Conservation (phyloP, 2,888 invertebrate species). For the Amphipoea lucens region DNA sequence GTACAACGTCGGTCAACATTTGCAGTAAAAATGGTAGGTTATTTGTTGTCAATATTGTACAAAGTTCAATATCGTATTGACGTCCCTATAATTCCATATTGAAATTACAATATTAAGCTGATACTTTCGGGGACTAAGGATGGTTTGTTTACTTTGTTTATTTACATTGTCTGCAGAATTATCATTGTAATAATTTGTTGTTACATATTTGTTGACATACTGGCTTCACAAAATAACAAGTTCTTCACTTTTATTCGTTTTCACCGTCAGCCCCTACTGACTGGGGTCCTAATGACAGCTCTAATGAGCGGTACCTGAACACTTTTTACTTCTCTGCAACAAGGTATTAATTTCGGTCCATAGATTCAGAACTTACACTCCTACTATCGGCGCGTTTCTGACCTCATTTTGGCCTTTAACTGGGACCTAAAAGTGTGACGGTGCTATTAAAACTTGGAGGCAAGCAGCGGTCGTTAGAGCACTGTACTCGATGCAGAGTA, state of each 20-base stretch:
- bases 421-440: slow-evolving; percentile 81
- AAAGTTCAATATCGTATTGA: background rate
- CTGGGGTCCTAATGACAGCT: background rate
- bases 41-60: slow-evolving; percentile 1
- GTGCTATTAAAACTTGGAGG: slow-evolving; percentile 84
- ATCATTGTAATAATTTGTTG: background rate
- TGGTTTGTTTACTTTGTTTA: background rate
- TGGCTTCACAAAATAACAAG: background rate
- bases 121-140: background rate
- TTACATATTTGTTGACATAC: background rate
- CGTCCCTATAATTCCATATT: background rate
- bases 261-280: background rate
- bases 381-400: slow-evolving; percentile 67
- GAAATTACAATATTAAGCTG: background rate
- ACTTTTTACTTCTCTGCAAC: background rate
- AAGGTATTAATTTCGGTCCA: slow-evolving; percentile 10
- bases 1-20: slow-evolving; percentile 31
- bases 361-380: slow-evolving; percentile 21
- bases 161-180: background rate
- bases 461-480: slow-evolving; percentile 81
- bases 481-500: slow-evolving; percentile 69
- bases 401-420: slow-evolving; percentile 79
- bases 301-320: background rate
- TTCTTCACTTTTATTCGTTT: background rate
- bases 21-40: slow-evolving; percentile 27